A percentile compares a stretch with the other conserved stretches of the same genome.
These are phyloP conservation scores for Dolichotis patagonum DNA, from an alignment of 2,113 vertebrate species.

Conservation along the genomic window DNA sequence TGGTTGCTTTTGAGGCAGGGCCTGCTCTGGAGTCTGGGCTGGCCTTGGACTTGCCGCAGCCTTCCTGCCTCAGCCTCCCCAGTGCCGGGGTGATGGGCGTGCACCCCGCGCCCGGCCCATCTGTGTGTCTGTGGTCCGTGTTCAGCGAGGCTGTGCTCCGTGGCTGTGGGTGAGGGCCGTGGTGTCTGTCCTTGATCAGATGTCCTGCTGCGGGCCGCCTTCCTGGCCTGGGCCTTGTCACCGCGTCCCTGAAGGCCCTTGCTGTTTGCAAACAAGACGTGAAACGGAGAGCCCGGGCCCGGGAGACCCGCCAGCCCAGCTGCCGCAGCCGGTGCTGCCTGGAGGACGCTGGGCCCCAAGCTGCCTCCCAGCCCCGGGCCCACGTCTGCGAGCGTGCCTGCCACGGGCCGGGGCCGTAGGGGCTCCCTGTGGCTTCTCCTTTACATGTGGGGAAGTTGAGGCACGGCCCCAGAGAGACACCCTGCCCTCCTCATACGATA, in stretches of 20 bases:
- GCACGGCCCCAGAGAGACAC: background rate
- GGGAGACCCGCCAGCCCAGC: background rate
- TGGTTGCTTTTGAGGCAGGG: background rate
- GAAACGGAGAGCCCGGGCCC: background rate
- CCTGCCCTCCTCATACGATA: background rate
- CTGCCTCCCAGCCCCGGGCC: background rate
- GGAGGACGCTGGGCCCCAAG: fast-evolving
- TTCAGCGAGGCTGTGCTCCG: background rate
- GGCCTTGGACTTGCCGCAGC: too few species aligned
- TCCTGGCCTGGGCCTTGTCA: background rate
- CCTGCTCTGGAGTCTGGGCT: background rate
- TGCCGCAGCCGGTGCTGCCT: fast-evolving
- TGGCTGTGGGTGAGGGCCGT: background rate
- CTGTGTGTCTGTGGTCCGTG: background rate
- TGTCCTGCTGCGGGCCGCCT: too few species aligned
- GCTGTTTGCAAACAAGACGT: background rate
- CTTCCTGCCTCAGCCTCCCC: background rate
- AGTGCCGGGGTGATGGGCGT: background rate
- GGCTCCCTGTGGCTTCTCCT: background rate
- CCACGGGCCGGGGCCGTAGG: too few species aligned
- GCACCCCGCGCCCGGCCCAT: background rate
- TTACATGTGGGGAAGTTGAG: background rate
- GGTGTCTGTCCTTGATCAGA: background rate
- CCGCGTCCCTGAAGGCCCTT: background rate
- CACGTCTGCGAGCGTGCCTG: too few species aligned